Percentiles rank a stretch among this genome's conserved stretches.
These are phyloP conservation scores for Lucinisca nassula DNA, from an alignment of 2,888 invertebrate genomes.

Conservation along the genomic window DNA sequence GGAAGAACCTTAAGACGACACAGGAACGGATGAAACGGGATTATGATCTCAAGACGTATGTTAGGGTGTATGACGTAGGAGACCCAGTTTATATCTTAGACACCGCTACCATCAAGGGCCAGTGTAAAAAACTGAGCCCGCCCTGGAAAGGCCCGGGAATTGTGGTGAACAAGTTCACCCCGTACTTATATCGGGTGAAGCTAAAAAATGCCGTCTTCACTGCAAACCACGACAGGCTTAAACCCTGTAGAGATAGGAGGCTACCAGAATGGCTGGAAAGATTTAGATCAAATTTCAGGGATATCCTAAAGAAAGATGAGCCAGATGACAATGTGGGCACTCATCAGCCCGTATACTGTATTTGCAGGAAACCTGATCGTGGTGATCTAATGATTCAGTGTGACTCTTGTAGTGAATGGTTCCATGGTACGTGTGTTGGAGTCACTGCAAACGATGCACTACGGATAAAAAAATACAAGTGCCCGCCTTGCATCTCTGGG, in stretches of 20 bases:
- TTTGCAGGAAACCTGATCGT: background rate
- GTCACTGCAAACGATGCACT: background rate
- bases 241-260: constrained; percentile 26
- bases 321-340: background rate
- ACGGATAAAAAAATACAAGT: background rate
- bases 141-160: constrained; percentile 58
- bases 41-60: constrained; percentile 30
- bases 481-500: background rate
- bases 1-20: constrained; percentile 8
- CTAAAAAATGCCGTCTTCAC: background rate
- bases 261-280: constrained; percentile 20
- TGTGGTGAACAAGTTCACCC: constrained; percentile 23
- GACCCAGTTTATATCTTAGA: constrained; percentile 43
- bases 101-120: constrained; percentile 23
- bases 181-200: constrained; percentile 44
- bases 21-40: constrained; percentile 33
- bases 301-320: background rate
- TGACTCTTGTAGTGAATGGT: background rate
- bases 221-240: constrained; percentile 50
- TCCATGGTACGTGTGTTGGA: background rate
- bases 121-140: constrained; percentile 31
- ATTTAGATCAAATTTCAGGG: background rate
- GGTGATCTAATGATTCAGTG: background rate
- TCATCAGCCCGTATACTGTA: background rate
- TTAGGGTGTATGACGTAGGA: constrained; percentile 17